Base-by-base conservation (phyloP, 2,113 vertebrate genomes). In the Bubo bubo region DNA sequence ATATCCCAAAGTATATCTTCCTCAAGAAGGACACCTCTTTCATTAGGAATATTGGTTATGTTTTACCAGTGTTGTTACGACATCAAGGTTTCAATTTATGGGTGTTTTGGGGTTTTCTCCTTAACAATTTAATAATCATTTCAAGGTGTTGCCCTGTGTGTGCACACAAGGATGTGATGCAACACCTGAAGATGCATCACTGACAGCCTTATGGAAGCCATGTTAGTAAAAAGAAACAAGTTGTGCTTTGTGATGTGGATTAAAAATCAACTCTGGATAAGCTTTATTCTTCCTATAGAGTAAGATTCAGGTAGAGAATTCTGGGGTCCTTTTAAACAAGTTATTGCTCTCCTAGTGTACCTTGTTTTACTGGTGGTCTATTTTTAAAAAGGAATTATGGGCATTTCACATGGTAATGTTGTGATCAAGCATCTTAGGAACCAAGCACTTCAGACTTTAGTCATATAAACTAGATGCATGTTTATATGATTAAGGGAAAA, bases 41-140 rank as follows among this genome's bases (percentile, higher is more conserved):
- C 3, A 1, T 55, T 41, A 47, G 39, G 9, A 58, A 52, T 58
- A 59, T 9, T 63, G 14, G 30, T 47, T 63, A 34, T 34, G 12
- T 55, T 86, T 83, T 59, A 23, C 6, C n/a, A 28, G 27, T 8
- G 2, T 35, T 35, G 16, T 10, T 43, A 30, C 10, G 26, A 50
- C 7, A 28, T 20, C 34, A 28, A 27, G 19, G 17, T 77, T 64
- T 62, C n/a, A 35, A 23, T 30, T 85, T 35, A 81, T 34, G 32
- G 10, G 3, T 41, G 12, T 21, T 67, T n/a, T 41, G 15, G 4
- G 19, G 0, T 27, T 45, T 37, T 47, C 39, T 11, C 5, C 10
- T 73, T 47, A 89, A 58, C 6, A 56, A 49, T 13, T 27, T 53
- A 60, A 67, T 45, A 62, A 52, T 2, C 0, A 3, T 12, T 47